Percentiles rank a stretch among this genome's conserved stretches.
phyloP scores from a whole-genome alignment of 2,888 invertebrate species.

The Sthenelais limicola region DNA sequence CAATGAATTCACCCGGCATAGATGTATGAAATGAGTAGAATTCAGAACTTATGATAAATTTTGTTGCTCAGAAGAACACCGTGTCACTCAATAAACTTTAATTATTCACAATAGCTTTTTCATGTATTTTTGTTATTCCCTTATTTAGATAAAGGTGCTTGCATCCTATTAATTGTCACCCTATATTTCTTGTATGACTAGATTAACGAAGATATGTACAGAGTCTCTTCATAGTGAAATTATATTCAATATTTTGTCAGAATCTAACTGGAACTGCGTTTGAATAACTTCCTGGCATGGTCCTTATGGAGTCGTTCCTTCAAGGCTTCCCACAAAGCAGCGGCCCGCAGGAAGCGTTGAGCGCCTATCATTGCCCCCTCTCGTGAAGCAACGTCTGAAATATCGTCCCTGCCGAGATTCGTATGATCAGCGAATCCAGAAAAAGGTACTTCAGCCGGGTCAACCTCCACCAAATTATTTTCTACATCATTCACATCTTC shows the following conservation, averaged over 20 bases:
- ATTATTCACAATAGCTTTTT: background rate
- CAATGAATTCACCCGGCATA: background rate
- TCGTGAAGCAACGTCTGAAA: background rate
- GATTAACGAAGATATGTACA: too few species aligned
- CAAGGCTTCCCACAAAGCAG: conserved; percentile 15
- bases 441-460: conserved; percentile 5
- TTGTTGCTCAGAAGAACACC: background rate
- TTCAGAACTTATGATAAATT: too few species aligned
- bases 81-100: background rate
- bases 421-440: background rate
- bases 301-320: background rate
- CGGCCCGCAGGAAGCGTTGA: conserved; percentile 21
- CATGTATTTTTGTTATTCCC: background rate
- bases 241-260: too few species aligned
- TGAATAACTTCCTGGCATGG: background rate
- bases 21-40: too few species aligned
- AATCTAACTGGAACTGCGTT: conserved; percentile 10
- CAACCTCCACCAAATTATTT: background rate
- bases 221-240: too few species aligned
- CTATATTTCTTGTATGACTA: too few species aligned
- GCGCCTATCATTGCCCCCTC: conserved; percentile 2
- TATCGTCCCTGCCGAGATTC: background rate
- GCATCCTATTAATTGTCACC: too few species aligned
- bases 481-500: background rate
- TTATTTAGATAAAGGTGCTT: too few species aligned